These are phyloP conservation scores for Allobates femoralis DNA, from an alignment of 2,797 vertebrate species.

Conservation along the genomic window DNA sequence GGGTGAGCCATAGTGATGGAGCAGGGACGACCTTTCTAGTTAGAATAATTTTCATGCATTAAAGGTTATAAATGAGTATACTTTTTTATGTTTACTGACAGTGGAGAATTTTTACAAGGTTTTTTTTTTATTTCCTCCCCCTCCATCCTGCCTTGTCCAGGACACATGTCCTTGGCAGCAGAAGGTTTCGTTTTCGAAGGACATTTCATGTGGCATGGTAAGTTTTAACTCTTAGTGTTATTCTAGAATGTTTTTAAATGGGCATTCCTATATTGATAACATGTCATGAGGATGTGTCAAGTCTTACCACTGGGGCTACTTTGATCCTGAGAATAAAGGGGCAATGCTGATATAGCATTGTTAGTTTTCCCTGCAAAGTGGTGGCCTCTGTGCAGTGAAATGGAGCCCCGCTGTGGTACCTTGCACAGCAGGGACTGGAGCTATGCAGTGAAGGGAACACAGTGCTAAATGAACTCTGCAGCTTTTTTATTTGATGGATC, in stretches of 20 bases:
- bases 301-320: background rate
- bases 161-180: slow-evolving; percentile 92
- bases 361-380: too few species aligned
- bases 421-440: too few species aligned
- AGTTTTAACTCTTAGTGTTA: slow-evolving; percentile 68
- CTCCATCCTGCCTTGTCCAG: slow-evolving; percentile 73
- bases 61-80: background rate
- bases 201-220: slow-evolving; percentile 95
- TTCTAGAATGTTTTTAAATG: background rate
- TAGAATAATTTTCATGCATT: background rate
- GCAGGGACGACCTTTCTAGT: background rate
- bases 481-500: background rate
- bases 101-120: background rate
- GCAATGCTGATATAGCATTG: too few species aligned
- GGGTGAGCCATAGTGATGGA: slow-evolving; percentile 63
- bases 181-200: slow-evolving; percentile 93
- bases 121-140: background rate
- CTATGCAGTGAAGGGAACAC: too few species aligned
- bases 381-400: too few species aligned
- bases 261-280: background rate
- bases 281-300: background rate
- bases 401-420: too few species aligned
- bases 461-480: background rate
- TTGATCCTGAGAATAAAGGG: too few species aligned
- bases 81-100: background rate